Base-by-base conservation (phyloP, 2,113 vertebrate genomes). In the Cervus canadensis region DNA sequence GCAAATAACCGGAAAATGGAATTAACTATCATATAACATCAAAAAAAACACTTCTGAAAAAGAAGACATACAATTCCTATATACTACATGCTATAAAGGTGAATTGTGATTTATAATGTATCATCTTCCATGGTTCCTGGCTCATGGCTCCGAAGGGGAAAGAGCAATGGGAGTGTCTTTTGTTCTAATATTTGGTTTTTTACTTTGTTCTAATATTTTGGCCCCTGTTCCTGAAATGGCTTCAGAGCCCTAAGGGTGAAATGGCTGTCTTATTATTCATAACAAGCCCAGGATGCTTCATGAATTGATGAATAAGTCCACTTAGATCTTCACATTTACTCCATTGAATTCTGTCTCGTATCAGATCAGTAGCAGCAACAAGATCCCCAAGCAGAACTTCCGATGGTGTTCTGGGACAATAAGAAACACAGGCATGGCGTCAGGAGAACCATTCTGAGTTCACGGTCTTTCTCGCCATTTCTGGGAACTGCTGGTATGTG, bases 381-480 rank as follows among this genome's bases (percentile, higher is more conserved):
- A 81, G 48, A 54, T 54, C 79, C 19, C 6, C 30, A 54, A 54
- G 30, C 50, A 33, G 30, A n/a, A 82, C 48, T 14, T 54, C 19
- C 1, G 2, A 23, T 1, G 4, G 19, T 50, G 19, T 13, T 14
- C 6, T n/a, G 30, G 43, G 76, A 48, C 43, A 48, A 79, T 26
- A 52, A 52, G 79, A 54, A 81, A 82, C 17, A 82, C 9, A 52
- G 17, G 17, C 30, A 2, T 0, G 1, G 79, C 0, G 0, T 50
- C 19, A 0, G 48, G 17, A 82, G 30, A 54, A 25, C 79, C 50
- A 82, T n/a, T 52, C 79, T 54, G 79, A 54, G 50, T 2, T n/a
- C 79, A 54, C 71, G 26, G 2, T 54, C 30, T 7, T 82, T 52
- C 30, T 82, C 1, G 11, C 79, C 30, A 0, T 82, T 82, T n/a